Evolutionary conservation across 2,113 vertebrate species (phyloP).

Genomic region (Cacatua alba): DNA sequence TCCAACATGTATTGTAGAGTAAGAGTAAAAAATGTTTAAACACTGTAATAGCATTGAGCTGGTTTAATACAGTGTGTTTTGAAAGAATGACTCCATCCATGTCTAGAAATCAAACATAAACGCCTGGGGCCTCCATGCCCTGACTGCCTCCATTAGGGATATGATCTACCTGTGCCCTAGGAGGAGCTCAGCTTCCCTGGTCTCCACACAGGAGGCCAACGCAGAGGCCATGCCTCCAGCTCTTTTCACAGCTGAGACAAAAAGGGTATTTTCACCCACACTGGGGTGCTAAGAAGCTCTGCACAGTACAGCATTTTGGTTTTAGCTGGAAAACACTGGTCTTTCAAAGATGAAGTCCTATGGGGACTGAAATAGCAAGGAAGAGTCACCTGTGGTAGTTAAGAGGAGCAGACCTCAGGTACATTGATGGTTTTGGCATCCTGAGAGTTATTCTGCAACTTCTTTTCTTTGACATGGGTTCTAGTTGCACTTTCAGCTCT

Average conservation of each 20-base stretch:
- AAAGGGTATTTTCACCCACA: background rate
- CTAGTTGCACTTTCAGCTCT: background rate
- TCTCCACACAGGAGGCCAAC: background rate
- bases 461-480: background rate
- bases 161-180: background rate
- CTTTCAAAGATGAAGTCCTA: background rate
- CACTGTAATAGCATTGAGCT: background rate
- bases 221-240: background rate
- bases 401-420: background rate
- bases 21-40: slow-evolving; percentile 19
- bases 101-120: background rate
- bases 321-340: background rate
- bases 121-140: background rate
- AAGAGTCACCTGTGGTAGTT: background rate
- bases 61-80: background rate
- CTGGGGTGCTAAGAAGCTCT: background rate
- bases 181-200: background rate
- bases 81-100: background rate
- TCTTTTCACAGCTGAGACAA: background rate
- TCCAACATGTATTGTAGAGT: background rate
- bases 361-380: background rate
- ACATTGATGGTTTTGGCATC: background rate
- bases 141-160: background rate
- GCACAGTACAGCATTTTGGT: background rate
- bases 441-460: background rate